Percentiles rank a stretch among this genome's conserved stretches.
These are phyloP conservation scores for Torymus texanus DNA, from an alignment of 2,888 invertebrate species.

Conservation along the genomic window DNA sequence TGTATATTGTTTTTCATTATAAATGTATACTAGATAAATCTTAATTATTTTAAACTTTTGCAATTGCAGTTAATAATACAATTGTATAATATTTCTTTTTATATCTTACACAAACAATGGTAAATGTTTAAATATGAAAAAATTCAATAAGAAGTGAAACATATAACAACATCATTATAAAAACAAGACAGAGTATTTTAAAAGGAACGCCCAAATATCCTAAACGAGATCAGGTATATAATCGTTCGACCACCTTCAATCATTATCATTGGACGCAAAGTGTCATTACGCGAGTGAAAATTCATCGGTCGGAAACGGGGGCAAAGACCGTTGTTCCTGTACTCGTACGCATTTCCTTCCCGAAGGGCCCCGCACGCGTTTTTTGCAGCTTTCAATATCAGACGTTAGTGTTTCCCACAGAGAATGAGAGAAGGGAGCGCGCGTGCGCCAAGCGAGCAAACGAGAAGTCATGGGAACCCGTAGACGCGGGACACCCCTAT, in stretches of 20 bases:
- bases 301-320: constrained; percentile 57
- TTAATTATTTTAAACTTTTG: too few relatives aligned
- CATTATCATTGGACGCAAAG: constrained; percentile 8
- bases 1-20: too few relatives aligned
- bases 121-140: too few relatives aligned
- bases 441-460: constrained; percentile 46
- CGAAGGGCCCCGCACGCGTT: constrained; percentile 62
- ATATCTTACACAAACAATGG: too few relatives aligned
- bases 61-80: too few relatives aligned
- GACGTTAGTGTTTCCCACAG: constrained; percentile 74
- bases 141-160: too few relatives aligned
- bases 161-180: too few relatives aligned
- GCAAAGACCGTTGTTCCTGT: constrained; percentile 66
- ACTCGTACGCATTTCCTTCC: constrained; percentile 41
- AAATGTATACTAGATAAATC: too few relatives aligned
- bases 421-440: constrained; percentile 52
- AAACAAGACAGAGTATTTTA: too few relatives aligned
- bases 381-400: constrained; percentile 72
- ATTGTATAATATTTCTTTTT: too few relatives aligned
- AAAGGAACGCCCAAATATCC: too few relatives aligned
- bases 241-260: constrained; percentile 4
- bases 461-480: constrained; percentile 55
- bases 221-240: too few relatives aligned
- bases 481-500: constrained; percentile 38
- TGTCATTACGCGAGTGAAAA: constrained; percentile 44